These are phyloP conservation scores for Suricata suricatta DNA, from an alignment of 2,113 vertebrate genomes.

Conservation along the genomic window DNA sequence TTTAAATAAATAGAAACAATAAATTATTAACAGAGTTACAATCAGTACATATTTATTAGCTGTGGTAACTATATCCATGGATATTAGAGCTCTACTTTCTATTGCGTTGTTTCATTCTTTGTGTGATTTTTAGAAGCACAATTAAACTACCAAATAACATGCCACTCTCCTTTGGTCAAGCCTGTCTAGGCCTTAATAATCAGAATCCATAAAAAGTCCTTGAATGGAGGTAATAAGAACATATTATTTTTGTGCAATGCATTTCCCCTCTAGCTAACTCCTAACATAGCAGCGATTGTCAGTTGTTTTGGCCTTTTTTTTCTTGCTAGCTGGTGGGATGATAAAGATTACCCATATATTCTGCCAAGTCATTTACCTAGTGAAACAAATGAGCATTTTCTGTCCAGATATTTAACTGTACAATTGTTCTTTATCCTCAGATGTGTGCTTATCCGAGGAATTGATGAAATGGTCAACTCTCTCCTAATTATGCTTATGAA, in stretches of 20 bases:
- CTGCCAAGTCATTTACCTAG: background rate
- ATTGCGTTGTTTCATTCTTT: background rate
- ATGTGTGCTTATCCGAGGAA: background rate
- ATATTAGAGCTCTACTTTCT: background rate
- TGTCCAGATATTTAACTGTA: background rate
- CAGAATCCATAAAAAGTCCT: background rate
- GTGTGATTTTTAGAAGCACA: slow-evolving; percentile 2
- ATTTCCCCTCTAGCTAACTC: background rate
- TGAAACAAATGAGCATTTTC: background rate
- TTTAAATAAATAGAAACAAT: background rate
- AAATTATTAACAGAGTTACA: background rate
- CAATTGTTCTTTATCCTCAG: background rate
- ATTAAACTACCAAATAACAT: background rate
- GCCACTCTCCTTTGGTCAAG: background rate
- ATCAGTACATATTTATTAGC: background rate
- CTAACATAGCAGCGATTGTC: background rate
- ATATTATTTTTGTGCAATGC: background rate
- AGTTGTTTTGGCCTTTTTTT: background rate
- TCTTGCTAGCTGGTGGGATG: background rate
- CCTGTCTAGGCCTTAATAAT: background rate
- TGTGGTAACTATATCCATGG: background rate
- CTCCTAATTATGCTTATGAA: background rate
- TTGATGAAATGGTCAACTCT: background rate
- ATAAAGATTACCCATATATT: background rate
- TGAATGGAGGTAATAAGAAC: background rate